Conservation (phyloP, 2,113 vertebrate species). For the Myiozetetes cayanensis region DNA sequence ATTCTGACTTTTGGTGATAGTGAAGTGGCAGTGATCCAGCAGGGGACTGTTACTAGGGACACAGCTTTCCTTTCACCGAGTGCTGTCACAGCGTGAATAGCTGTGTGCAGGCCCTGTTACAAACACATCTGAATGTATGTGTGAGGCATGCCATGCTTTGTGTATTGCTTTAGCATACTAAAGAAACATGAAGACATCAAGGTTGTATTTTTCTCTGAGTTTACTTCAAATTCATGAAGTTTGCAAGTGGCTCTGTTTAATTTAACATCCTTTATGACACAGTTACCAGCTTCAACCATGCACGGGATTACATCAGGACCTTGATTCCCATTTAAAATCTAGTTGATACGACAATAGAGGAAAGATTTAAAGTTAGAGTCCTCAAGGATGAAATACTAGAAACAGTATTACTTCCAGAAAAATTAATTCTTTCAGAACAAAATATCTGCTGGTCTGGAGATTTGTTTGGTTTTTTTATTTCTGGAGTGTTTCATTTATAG, state of each 20-base stretch:
- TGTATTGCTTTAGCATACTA: neutral
- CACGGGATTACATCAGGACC: neutral
- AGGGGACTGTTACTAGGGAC: neutral
- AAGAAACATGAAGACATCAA: neutral
- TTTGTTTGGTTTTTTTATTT: neutral
- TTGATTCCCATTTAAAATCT: neutral
- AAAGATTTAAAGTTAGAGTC: neutral
- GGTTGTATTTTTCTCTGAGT: neutral
- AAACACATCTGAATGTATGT: neutral
- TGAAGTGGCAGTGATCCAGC: neutral
- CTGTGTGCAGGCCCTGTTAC: neutral
- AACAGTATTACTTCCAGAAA: neutral
- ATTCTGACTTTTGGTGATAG: neutral
- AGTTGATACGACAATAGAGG: neutral
- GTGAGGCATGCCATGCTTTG: neutral
- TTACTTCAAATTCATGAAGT: neutral
- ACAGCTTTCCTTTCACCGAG: neutral
- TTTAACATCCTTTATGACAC: neutral
- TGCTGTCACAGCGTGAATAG: neutral
- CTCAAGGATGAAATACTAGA: neutral
- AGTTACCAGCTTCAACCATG: neutral
- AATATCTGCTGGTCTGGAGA: neutral
- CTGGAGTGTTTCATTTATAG: neutral
- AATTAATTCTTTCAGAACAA: neutral
- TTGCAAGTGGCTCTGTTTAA: neutral